Evolutionary conservation across 2,113 vertebrate genomes (phyloP).

Genomic region (Variabilichromis moorii): DNA sequence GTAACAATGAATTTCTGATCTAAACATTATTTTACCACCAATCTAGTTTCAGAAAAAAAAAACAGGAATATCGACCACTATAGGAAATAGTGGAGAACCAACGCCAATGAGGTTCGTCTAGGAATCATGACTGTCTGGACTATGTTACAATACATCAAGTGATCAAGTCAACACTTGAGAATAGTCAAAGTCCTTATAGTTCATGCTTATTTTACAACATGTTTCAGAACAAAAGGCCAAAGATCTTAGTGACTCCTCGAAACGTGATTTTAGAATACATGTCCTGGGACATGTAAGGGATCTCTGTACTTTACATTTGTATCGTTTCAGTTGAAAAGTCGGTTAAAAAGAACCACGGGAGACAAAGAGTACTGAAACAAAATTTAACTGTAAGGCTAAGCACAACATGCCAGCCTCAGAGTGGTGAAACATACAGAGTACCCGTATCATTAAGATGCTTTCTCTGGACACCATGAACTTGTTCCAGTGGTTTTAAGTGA

Average conservation of each 20-base stretch:
- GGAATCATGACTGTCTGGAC: background rate
- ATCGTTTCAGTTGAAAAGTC: background rate
- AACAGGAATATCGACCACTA: background rate
- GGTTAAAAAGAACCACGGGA: background rate
- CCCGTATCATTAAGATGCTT: background rate
- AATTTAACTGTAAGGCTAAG: background rate
- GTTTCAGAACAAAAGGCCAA: background rate
- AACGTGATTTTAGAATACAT: background rate
- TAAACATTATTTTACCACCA: background rate
- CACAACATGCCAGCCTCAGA: background rate
- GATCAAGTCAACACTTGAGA: background rate
- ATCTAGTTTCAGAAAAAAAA: background rate
- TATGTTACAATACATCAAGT: background rate
- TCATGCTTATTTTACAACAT: background rate
- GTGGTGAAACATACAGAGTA: background rate
- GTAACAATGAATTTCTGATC: background rate
- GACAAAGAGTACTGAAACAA: background rate
- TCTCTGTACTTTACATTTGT: background rate
- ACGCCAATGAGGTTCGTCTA: rapidly evolving
- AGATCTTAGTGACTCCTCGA: background rate
- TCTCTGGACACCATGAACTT: background rate
- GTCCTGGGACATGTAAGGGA: background rate
- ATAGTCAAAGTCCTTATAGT: background rate
- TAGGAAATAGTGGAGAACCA: background rate
- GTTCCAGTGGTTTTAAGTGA: background rate